Evolutionary conservation across 2,797 vertebrate genomes (phyloP), one percentile per base, ranked within the genome.

Genomic region (Podarcis lilfordi): DNA sequence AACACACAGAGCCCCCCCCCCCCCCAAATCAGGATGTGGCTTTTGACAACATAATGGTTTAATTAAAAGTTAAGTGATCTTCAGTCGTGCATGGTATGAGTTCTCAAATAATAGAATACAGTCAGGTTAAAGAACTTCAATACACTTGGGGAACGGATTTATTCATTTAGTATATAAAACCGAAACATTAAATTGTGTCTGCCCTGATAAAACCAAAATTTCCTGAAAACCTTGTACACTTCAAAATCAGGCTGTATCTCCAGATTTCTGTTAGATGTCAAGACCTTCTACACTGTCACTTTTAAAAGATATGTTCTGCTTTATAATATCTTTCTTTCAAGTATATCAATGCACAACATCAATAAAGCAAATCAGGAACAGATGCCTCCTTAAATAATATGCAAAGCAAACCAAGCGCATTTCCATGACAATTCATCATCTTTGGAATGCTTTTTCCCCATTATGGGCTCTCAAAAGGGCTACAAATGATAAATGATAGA

Each of bases 351-450:
- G 89, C 81, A 87, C 81, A 91, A 64, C 71, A 87, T 93, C 89
- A 94, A 93, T 75, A 71, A 80, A 75, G 80, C 3, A 86, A 94
- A 91, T 87, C 86, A 91, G 0, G 0, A 91, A 81, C 91, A 93
- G 90, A 91, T 91, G 91, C 89, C 66, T 87, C 77, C 84, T 86
- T 68, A 68, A 89, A 82, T 59, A 88, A 87, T 0, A 0, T 75
- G 86, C 82, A 87, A 75, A 79, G 85, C 84, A 87, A 79, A 88
- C 35, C 86, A 92, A 81, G 74, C 40, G 10, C 19, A 85, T 92
- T 88, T 91, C 85, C 79, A 83, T 2, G 0, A 85, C 85, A 84
- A 88, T 85, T 81, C 74, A 8, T 75, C 75, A 27, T 82, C 84
- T 86, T 50, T 23, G 11, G 43, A 90, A 86, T 1, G 8, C 37